Conservation (phyloP, 2,888 invertebrate species). For the Podabrus alpinus region DNA sequence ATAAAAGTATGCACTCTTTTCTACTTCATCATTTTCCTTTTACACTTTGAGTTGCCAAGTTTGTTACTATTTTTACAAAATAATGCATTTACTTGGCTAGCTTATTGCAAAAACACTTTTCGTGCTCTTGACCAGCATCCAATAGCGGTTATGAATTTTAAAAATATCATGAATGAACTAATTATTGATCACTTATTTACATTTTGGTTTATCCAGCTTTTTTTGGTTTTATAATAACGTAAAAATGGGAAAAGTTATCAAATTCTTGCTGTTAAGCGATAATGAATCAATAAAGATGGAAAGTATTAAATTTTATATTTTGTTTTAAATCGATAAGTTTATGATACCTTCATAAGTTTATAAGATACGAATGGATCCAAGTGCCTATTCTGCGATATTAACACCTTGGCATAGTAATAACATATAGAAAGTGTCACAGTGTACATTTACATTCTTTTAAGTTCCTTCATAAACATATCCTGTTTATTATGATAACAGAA, state of each 20-base stretch:
- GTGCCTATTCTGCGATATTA: neutral
- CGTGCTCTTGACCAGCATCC: neutral
- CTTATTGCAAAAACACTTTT: neutral
- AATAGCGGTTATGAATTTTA: neutral
- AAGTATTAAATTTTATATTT: neutral
- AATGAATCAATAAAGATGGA: neutral
- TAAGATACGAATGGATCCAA: neutral
- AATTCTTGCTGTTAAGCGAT: neutral
- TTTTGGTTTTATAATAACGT: too few species aligned
- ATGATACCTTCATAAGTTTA: neutral
- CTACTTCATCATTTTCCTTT: neutral
- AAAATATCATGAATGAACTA: neutral
- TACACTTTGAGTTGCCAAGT: neutral
- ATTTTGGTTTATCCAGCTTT: neutral
- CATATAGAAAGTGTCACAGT: neutral
- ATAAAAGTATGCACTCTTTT: neutral
- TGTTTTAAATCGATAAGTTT: neutral
- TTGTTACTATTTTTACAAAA: neutral
- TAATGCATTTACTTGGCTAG: neutral
- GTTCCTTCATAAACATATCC: neutral
- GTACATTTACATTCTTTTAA: neutral
- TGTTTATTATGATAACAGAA: neutral
- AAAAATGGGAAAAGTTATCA: too few species aligned
- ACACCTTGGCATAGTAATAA: neutral
- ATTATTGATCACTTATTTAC: neutral